Evolutionary conservation across 1,140 invertebrate species (phyloP).

Genomic region (Nymphalis io): DNA sequence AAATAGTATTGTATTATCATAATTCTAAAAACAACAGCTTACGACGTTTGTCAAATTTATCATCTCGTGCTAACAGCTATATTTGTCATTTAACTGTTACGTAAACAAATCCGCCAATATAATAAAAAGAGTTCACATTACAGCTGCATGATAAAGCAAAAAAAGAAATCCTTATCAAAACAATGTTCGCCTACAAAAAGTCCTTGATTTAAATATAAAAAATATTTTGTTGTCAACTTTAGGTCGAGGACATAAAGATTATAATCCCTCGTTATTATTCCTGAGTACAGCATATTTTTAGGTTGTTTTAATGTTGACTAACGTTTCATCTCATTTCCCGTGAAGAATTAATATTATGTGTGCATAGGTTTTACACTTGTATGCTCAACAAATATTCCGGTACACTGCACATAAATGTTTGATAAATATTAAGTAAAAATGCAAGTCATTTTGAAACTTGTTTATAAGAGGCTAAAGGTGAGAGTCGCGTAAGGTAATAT

Average conservation of each 20-base stretch:
- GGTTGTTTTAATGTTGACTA: constrained; percentile 53
- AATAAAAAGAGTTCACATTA: constrained; percentile 33
- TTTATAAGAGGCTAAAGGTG: neutral
- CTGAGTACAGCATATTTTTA: constrained; percentile 19
- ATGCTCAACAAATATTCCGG: constrained; percentile 55
- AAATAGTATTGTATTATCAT: neutral
- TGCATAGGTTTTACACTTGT: constrained; percentile 61
- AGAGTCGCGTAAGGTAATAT: constrained; percentile 26
- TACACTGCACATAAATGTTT: constrained; percentile 44
- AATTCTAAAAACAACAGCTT: neutral
- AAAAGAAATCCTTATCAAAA: constrained; percentile 55
- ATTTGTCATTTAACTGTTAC: constrained; percentile 17
- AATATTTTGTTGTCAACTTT: constrained; percentile 8
- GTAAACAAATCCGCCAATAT: constrained; percentile 25
- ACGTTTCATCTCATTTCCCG: constrained; percentile 68
- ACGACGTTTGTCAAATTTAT: constrained; percentile 8
- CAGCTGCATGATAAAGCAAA: constrained; percentile 25
- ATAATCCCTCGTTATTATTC: constrained; percentile 18
- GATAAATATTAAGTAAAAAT: constrained; percentile 10
- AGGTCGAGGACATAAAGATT: constrained; percentile 24
- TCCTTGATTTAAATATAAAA: constrained; percentile 27
- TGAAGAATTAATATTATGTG: constrained; percentile 69
- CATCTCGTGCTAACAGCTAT: constrained; percentile 7
- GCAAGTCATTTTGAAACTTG: constrained; percentile 30
- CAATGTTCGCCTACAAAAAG: constrained; percentile 52